Evolutionary conservation across 1,140 invertebrate species (phyloP).

Genomic region (Ceratoteleas bidentatus): DNA sequence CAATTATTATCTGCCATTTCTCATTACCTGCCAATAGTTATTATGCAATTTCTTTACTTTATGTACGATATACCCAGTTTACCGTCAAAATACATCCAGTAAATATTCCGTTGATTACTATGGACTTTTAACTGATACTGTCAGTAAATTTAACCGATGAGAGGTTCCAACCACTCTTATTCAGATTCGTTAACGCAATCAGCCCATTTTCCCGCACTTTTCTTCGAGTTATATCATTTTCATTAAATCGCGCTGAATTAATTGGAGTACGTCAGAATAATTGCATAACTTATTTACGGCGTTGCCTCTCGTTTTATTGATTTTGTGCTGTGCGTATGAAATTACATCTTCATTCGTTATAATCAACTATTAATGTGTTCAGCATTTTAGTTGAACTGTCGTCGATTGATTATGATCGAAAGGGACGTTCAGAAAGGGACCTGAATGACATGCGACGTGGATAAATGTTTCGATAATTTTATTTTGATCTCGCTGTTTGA

Average conservation of each 20-base stretch:
- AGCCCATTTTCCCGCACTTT: constrained; percentile 4
- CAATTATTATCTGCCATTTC: no score
- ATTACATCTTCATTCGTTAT: constrained; percentile 40
- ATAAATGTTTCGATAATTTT: constrained; percentile 15
- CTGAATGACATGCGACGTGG: background rate
- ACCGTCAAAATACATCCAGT: no score
- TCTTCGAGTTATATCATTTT: constrained; percentile 6
- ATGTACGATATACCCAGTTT: no score
- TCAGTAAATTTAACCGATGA: no score
- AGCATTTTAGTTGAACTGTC: background rate
- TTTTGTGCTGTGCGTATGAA: constrained; percentile 24
- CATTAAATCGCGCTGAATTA: constrained; percentile 21
- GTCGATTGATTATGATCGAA: background rate
- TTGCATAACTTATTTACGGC: constrained; percentile 31
- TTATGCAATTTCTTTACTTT: no score
- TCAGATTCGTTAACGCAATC: background rate
- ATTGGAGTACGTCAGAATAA: constrained; percentile 16
- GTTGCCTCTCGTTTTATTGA: constrained; percentile 24
- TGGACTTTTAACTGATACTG: no score
- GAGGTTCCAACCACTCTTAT: no score
- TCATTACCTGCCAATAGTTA: no score
- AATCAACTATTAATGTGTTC: constrained; percentile 20
- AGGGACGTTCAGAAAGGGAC: background rate
- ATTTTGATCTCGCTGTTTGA: constrained; percentile 9
- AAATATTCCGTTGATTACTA: no score